These are phyloP conservation scores for Canis aureus DNA, from an alignment of 2,113 vertebrate species.

Conservation along the genomic window DNA sequence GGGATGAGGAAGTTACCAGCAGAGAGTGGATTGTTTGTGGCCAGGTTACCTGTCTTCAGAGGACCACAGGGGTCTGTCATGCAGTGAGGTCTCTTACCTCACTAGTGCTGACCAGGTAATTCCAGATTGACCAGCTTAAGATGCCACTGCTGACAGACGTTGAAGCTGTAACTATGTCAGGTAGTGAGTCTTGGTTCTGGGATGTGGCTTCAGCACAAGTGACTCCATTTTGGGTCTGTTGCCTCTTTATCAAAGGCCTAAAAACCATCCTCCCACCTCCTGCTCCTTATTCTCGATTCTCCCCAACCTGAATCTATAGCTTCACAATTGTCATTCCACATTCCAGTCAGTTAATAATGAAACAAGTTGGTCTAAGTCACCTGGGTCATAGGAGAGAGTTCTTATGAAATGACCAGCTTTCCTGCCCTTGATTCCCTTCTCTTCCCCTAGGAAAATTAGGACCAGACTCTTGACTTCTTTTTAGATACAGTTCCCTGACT, in stretches of 20 bases:
- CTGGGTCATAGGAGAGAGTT: not conserved
- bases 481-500: not conserved
- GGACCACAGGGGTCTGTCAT: not conserved
- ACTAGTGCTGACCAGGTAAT: not conserved
- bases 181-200: not conserved
- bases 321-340: not conserved
- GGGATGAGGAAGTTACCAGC: not conserved
- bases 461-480: not conserved
- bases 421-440: not conserved
- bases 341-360: not conserved
- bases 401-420: not conserved
- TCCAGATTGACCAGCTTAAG: not conserved
- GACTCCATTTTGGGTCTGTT: not conserved
- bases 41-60: not conserved
- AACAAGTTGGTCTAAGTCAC: not conserved
- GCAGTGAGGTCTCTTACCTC: not conserved
- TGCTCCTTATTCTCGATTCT: not conserved
- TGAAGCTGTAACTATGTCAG: not conserved
- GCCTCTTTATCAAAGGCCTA: not conserved
- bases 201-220: not conserved
- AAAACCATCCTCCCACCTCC: too few species aligned
- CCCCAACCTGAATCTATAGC: not conserved
- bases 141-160: not conserved
- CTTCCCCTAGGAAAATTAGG: not conserved
- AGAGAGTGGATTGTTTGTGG: not conserved